Evolutionary conservation across 2,797 vertebrate species (phyloP), one percentile per base, ranked within the genome.

Genomic region (Cirrhinus molitorella): DNA sequence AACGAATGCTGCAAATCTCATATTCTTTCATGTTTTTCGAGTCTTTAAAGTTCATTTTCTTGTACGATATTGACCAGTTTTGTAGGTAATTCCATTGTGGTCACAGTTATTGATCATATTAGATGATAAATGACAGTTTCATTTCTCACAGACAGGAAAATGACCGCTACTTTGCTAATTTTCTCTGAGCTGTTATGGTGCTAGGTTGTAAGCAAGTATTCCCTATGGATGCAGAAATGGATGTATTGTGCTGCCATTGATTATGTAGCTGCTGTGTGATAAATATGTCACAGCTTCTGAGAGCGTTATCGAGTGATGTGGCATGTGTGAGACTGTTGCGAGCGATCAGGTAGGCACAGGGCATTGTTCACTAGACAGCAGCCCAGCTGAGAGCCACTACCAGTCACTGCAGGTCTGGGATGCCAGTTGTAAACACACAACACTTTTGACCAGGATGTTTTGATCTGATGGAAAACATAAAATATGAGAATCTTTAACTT

Each of bases 261-360:
- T 86, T 84, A 74, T 67, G 78, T 72, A 51, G 49, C 63, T 76
- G 83, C 82, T 77, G 79, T 77, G 66, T 71, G 61, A 87, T 84
- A 85, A 88, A 89, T 88, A 89, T 89, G 76, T 72, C 73, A 86
- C 67, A 37, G 83, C 84, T 65, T 87, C 31, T 73, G 55, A 68
- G 43, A 81, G 88, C 21, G 13, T 57, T 86, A 85, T 71, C 61
- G 84, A 90, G 80, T 87, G 83, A 8, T 6, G 63, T 84, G 83
- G 83, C 47, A 78, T 82, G 87, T 72, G 3, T 57, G 81, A 34
- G 5, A 83, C 28, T 71, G 79, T 77, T 82, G 67, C 59, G 79
- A 34, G 85, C 17, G 53, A 90, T 86, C 17, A 43, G 85, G 71
- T 76, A n/a, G 78, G 79, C 84, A 87, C 73, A 85, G 87, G 85